These are phyloP conservation scores for Xestia rhomboidea DNA, from an alignment of 2,888 invertebrate genomes.

Conservation along the genomic window DNA sequence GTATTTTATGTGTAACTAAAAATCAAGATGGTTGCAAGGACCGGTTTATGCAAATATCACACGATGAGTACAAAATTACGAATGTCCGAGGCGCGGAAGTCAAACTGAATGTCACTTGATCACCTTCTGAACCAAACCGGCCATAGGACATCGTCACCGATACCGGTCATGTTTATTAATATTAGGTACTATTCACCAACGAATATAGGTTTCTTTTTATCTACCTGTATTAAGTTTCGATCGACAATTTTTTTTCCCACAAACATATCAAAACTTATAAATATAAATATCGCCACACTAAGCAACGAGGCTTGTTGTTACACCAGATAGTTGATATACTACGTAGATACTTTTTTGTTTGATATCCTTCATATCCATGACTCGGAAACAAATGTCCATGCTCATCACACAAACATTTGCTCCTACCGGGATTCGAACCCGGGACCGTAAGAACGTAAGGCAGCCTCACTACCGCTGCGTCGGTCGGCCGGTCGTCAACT, in stretches of 20 bases:
- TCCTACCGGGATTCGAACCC: too few species aligned
- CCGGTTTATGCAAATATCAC: constrained; percentile 80
- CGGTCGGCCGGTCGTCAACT: too few species aligned
- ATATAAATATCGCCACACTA: too few species aligned
- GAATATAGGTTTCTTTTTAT: neutral
- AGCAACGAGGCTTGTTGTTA: too few species aligned
- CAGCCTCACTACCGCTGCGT: too few species aligned
- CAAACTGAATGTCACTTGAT: constrained; percentile 86
- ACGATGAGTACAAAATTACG: constrained; percentile 67
- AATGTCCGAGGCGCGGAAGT: constrained; percentile 76
- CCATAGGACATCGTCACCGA: constrained; percentile 50
- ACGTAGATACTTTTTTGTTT: too few species aligned
- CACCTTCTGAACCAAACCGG: constrained; percentile 78
- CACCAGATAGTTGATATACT: too few species aligned
- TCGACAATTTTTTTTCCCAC: neutral
- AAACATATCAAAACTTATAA: too few species aligned
- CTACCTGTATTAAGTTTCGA: neutral
- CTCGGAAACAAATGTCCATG: too few species aligned
- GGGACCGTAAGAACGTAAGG: too few species aligned
- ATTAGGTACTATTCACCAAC: constrained; percentile 6
- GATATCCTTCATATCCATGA: too few species aligned
- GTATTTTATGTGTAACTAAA: constrained; percentile 57
- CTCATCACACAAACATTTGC: too few species aligned
- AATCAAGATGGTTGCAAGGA: constrained; percentile 73
- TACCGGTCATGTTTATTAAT: constrained; percentile 34